Base-by-base conservation (phyloP, 1,140 invertebrate species). In the Leguminivora glycinivorella region DNA sequence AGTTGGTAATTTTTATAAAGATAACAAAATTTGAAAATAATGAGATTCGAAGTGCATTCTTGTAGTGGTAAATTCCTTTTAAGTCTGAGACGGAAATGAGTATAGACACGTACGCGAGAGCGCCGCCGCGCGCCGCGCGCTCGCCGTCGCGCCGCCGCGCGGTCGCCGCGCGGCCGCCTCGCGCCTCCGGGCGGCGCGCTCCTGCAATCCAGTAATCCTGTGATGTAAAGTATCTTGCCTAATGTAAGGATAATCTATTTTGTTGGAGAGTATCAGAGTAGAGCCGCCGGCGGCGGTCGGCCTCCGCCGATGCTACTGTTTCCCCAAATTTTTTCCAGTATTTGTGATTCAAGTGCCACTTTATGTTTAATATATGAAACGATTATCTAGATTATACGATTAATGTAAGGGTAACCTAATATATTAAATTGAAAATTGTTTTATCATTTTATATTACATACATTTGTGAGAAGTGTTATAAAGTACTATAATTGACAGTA, bases 271-370 rank as follows among this genome's bases (percentile, higher is more conserved):
- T 78, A 74, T 77, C 73, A 70, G 69, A 75, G 72, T 71, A 74
- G 76, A 72, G 72, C 72, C 58, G 74, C 71, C 71, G 81, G 82
- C 84, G 80, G 79, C 52, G 80, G 76, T 79, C 78, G 75, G 78
- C 82, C 83, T 76, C 77, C 80, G 83, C 77, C 81, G 86, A 82
- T 75, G 84, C 84, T 83, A 81, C 82, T 85, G 87, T 92, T 92
- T 92, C 89, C 92, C 90, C 87, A 92, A 92, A 92, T 92, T 90
- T 87, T 92, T 92, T 92, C 92, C 92, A 92, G 92, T 92, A 92
- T 92, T 92, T 92, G 92, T 92, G 92, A 92, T 92, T 92, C 90
- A 92, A 92, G 92, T 92, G 92, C 92, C 92, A 92, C 92, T 92
- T 92, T 92, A 92, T 92, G 91, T 92, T 92, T 91, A 92, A 92